phyloP scores from a whole-genome alignment of 2,888 invertebrate genomes.

The Exocentrus adspersus region DNA sequence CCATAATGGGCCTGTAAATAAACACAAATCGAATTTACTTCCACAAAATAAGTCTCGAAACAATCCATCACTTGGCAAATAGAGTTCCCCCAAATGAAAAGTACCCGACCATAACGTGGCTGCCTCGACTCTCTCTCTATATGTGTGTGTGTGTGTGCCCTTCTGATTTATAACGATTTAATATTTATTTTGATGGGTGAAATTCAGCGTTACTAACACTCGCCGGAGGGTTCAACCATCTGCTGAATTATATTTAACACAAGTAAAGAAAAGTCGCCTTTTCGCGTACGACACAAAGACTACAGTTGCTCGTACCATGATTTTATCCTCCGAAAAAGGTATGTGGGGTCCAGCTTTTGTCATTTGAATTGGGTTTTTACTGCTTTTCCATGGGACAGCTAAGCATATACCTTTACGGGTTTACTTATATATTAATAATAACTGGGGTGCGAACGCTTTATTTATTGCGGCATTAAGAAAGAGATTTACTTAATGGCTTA shows the following conservation, averaged over 20 bases:
- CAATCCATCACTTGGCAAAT: slow-evolving; percentile 53
- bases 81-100: slow-evolving; percentile 40
- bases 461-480: slow-evolving; percentile 40
- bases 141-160: slow-evolving; percentile 51
- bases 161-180: slow-evolving; percentile 65
- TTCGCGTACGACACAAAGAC: slow-evolving; percentile 43
- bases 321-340: slow-evolving; percentile 45
- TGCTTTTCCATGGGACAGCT: slow-evolving; percentile 56
- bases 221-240: slow-evolving; percentile 60
- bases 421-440: slow-evolving; percentile 44
- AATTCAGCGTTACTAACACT: slow-evolving; percentile 65
- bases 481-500: slow-evolving; percentile 34
- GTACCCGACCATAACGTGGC: slow-evolving; percentile 49
- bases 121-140: slow-evolving; percentile 21
- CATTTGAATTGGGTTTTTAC: slow-evolving; percentile 59
- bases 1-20: slow-evolving; percentile 52
- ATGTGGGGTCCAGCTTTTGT: slow-evolving; percentile 52
- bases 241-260: slow-evolving; percentile 61
- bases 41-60: slow-evolving; percentile 54
- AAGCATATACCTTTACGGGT: slow-evolving; percentile 46
- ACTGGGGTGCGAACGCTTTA: slow-evolving; percentile 42
- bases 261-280: slow-evolving; percentile 50
- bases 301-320: slow-evolving; percentile 46
- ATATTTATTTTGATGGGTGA: slow-evolving; percentile 67
- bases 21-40: slow-evolving; percentile 57